Evolutionary conservation across 2,888 invertebrate species (phyloP).

Genomic region (Arctia plantaginis): DNA sequence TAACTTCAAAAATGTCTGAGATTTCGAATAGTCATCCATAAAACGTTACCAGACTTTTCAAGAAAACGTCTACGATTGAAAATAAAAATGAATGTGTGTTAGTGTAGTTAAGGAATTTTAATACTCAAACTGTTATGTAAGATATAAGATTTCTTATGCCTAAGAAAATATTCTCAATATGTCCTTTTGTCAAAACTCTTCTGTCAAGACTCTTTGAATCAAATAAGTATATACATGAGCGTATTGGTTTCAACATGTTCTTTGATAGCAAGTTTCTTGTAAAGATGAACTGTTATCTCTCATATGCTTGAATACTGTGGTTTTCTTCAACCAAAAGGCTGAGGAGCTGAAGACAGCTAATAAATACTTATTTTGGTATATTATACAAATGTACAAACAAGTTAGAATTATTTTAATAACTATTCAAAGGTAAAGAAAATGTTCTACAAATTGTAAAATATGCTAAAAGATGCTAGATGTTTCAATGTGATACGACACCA

Average conservation of each 20-base stretch:
- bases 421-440: background rate
- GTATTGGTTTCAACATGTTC: slow-evolving; percentile 19
- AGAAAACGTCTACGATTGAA: slow-evolving; percentile 36
- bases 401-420: background rate
- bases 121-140: slow-evolving; percentile 50
- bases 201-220: slow-evolving; percentile 5
- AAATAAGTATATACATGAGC: background rate
- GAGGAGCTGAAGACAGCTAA: background rate
- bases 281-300: slow-evolving; percentile 19
- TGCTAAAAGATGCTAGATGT: slow-evolving; percentile 12
- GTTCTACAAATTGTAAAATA: background rate
- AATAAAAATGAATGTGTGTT: slow-evolving; percentile 25
- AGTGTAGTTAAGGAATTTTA: slow-evolving; percentile 37
- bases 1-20: slow-evolving; percentile 25
- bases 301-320: background rate
- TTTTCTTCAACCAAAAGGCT: background rate
- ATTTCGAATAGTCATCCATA: slow-evolving; percentile 34
- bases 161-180: slow-evolving; percentile 15
- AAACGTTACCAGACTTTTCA: slow-evolving; percentile 27
- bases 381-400: background rate
- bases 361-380: slow-evolving; percentile 7
- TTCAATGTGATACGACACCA: slow-evolving; percentile 47
- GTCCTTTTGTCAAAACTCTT: slow-evolving; percentile 25
- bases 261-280: slow-evolving; percentile 8
- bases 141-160: slow-evolving; percentile 5